Evolutionary conservation across 1,140 invertebrate genomes (phyloP).

Genomic region (Trinorchestia longiramus): DNA sequence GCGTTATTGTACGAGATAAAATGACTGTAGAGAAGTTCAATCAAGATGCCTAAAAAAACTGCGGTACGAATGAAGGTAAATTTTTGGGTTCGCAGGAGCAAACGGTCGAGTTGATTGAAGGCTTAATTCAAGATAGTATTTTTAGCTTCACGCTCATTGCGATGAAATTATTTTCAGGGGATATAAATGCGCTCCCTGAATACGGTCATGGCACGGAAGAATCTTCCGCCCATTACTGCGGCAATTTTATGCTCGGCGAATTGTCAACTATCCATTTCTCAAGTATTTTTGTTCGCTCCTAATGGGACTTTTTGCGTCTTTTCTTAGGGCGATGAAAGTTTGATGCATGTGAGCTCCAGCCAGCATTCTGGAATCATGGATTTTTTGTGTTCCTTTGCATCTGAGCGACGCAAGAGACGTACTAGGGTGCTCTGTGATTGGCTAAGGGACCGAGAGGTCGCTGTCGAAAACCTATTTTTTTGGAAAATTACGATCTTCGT

Average conservation of each 20-base stretch:
- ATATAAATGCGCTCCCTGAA: slow-evolving; percentile 45
- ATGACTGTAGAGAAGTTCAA: not conserved
- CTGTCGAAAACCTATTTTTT: not conserved
- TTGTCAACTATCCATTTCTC: slow-evolving; percentile 54
- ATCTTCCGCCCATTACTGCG: slow-evolving; percentile 25
- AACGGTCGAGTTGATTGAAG: slow-evolving; percentile 50
- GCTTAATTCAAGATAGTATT: slow-evolving; percentile 44
- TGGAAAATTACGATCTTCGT: not conserved
- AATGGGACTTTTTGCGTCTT: slow-evolving; percentile 46
- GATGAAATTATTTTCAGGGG: slow-evolving; percentile 45
- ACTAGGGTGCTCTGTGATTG: not conserved
- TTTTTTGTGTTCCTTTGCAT: slow-evolving; percentile 20
- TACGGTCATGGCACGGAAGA: slow-evolving; percentile 14
- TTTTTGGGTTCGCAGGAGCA: slow-evolving; percentile 15
- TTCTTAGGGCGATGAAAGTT: slow-evolving; percentile 47
- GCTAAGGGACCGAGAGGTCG: not conserved
- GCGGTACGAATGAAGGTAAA: not conserved
- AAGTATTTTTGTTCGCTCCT: slow-evolving; percentile 14
- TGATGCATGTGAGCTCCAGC: slow-evolving; percentile 36
- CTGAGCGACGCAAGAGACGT: not conserved
- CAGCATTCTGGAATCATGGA: slow-evolving; percentile 15
- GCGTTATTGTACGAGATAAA: not conserved
- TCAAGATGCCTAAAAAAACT: slow-evolving; percentile 17
- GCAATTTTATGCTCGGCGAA: slow-evolving; percentile 39
- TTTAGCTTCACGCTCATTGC: slow-evolving; percentile 50